Percentiles rank a stretch among this genome's conserved stretches.
These are phyloP conservation scores for Tupaia tana DNA, from an alignment of 2,113 vertebrate species.

Conservation along the genomic window DNA sequence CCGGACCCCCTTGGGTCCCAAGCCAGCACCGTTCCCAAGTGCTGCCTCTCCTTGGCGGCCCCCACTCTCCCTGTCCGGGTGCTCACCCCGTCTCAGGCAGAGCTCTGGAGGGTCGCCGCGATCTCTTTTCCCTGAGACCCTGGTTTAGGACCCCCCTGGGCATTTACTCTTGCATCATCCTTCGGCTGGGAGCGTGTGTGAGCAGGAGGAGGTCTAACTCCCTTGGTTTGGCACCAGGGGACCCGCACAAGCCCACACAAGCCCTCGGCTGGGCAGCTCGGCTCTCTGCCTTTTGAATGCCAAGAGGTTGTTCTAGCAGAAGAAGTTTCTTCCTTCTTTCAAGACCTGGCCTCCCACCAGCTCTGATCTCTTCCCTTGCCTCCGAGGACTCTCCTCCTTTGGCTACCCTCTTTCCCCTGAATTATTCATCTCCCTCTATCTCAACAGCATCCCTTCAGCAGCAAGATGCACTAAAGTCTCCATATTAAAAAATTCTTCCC, in stretches of 20 bases:
- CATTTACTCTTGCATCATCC: neutral
- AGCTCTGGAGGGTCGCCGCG: no score
- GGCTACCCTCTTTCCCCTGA: neutral
- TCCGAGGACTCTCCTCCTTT: neutral
- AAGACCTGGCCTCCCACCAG: neutral
- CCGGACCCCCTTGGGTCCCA: neutral
- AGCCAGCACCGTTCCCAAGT: no score
- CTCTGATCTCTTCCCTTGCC: neutral
- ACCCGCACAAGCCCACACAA: no score
- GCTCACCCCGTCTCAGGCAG: no score
- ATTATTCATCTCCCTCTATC: neutral
- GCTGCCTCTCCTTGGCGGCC: no score
- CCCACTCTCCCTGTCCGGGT: no score
- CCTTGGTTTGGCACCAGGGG: neutral
- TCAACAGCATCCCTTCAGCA: neutral
- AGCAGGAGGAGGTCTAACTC: neutral
- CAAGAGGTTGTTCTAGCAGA: neutral
- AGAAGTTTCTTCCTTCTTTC: neutral
- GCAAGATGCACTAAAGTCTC: neutral
- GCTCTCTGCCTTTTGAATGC: neutral
- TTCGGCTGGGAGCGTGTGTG: neutral
- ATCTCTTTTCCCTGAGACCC: no score
- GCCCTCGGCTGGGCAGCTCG: neutral
- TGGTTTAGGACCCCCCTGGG: neutral
- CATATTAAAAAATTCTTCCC: neutral